Evolutionary conservation across 2,113 vertebrate genomes (phyloP).

Genomic region (Rafetus swinhoei): DNA sequence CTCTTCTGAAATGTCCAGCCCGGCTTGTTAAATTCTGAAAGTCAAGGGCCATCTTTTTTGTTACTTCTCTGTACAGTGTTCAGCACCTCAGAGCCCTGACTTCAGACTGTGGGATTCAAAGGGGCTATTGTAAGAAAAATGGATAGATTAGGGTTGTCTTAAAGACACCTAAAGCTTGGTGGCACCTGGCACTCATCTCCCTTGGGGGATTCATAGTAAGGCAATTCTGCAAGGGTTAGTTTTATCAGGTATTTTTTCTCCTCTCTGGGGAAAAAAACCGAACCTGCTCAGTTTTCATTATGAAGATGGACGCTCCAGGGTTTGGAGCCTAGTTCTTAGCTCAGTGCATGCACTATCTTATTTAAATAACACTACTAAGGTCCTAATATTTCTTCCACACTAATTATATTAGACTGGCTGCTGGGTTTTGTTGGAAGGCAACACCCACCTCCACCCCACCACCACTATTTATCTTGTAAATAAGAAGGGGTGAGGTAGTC

Average conservation of each 20-base stretch:
- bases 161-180: background rate
- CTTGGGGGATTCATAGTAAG: background rate
- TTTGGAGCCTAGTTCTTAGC: background rate
- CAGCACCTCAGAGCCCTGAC: background rate
- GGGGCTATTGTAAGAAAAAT: background rate
- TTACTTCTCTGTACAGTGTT: background rate
- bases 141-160: background rate
- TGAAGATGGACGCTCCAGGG: background rate
- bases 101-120: background rate
- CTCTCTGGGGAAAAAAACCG: slow-evolving; percentile 24
- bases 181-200: slow-evolving; percentile 14
- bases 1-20: too few species aligned
- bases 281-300: slow-evolving; percentile 38
- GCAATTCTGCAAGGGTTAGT: slow-evolving; percentile 34
- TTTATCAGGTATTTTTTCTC: background rate
- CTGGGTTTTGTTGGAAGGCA: background rate
- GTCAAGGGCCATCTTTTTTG: fast-evolving
- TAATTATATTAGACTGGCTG: background rate
- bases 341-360: background rate
- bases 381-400: background rate
- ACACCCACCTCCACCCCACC: background rate
- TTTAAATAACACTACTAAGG: background rate
- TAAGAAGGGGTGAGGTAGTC: background rate
- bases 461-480: background rate
- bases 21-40: background rate